These are phyloP conservation scores for Fabriciana adippe DNA, from an alignment of 2,888 invertebrate species.

Conservation along the genomic window DNA sequence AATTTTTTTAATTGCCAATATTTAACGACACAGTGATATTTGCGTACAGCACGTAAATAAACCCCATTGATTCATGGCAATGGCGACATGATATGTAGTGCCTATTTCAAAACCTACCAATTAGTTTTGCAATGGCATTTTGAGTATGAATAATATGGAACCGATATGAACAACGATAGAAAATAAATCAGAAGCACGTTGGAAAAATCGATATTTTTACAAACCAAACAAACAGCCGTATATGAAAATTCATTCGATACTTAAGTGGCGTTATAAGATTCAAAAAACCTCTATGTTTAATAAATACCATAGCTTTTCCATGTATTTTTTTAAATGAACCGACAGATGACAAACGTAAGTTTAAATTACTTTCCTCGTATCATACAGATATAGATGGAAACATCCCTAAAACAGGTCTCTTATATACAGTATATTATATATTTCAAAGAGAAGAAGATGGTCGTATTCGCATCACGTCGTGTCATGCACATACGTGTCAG, in stretches of 20 bases:
- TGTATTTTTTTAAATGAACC: too few species aligned
- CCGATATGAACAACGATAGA: conserved; percentile 1
- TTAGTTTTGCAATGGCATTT: conserved; percentile 32
- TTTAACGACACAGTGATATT: conserved; percentile 11
- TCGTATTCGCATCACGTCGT: conserved; percentile 25
- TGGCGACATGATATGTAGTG: not conserved
- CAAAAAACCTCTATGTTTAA: not conserved
- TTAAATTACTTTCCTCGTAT: too few species aligned
- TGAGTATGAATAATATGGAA: conserved; percentile 30
- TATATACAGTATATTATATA: not conserved
- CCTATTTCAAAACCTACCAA: conserved; percentile 28
- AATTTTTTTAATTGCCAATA: conserved; percentile 25
- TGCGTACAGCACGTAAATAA: conserved; percentile 14
- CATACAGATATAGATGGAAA: not conserved
- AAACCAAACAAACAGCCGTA: conserved; percentile 7
- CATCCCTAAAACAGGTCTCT: not conserved
- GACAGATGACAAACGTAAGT: too few species aligned
- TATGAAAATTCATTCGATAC: not conserved
- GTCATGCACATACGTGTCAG: conserved; percentile 13
- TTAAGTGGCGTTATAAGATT: not conserved
- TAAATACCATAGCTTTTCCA: not conserved
- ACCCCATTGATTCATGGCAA: conserved; percentile 15
- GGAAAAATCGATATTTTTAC: conserved; percentile 7
- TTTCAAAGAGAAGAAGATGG: not conserved
- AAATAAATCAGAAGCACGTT: conserved; percentile 6